Evolutionary conservation across 2,113 vertebrate genomes (phyloP).

Genomic region (Desmodus rotundus): DNA sequence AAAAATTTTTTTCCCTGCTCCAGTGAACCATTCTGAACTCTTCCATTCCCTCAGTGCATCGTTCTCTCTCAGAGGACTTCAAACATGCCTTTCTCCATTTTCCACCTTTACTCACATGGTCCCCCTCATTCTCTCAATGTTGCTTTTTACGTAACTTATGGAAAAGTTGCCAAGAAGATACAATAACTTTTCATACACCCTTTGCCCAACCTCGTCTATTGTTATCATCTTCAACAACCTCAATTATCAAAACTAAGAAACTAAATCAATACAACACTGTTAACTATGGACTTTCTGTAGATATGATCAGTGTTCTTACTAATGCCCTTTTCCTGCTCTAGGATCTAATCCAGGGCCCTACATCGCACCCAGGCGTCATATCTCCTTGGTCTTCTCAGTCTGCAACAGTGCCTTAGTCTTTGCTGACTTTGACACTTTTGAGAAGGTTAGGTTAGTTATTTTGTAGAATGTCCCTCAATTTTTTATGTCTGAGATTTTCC

Average conservation of each 20-base stretch:
- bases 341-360: background rate
- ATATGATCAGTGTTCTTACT: background rate
- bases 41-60: background rate
- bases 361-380: background rate
- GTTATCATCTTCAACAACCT: background rate
- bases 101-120: background rate
- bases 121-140: background rate
- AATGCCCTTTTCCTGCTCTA: background rate
- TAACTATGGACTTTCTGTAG: background rate
- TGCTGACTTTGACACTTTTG: background rate
- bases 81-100: background rate
- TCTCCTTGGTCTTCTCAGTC: background rate
- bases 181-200: background rate
- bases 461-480: background rate
- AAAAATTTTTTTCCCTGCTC: background rate
- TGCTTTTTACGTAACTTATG: background rate
- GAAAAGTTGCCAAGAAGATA: background rate
- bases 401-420: background rate
- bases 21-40: background rate
- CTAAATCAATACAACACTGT: background rate
- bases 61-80: background rate
- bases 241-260: slow-evolving; percentile 13
- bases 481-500: background rate
- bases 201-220: background rate
- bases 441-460: background rate